phyloP scores from a whole-genome alignment of 2,113 vertebrate species.

The Setophaga kirtlandii region DNA sequence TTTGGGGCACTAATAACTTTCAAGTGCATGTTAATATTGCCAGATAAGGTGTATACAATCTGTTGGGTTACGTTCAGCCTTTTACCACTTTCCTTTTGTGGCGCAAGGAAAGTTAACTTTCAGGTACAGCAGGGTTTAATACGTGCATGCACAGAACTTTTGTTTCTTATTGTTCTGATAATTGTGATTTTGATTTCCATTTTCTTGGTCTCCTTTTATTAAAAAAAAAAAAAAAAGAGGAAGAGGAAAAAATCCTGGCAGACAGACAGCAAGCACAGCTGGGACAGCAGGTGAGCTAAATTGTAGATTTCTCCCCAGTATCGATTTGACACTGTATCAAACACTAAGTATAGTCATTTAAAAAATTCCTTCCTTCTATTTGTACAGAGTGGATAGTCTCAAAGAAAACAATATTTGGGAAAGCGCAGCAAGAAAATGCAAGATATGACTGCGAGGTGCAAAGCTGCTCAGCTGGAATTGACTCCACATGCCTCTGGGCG shows the following conservation, averaged over 20 bases:
- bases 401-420: conserved; percentile 12
- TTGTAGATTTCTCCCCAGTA: conserved; percentile 2
- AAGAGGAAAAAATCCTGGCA: not conserved
- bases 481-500: not conserved
- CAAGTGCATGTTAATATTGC: conserved; percentile 45
- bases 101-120: not conserved
- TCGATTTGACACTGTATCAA: conserved; percentile 47
- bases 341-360: conserved; percentile 30
- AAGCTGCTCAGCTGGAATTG: not conserved
- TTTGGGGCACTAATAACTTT: conserved; percentile 44
- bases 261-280: not conserved
- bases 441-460: not conserved
- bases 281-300: conserved; percentile 57
- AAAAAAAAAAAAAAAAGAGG: not conserved
- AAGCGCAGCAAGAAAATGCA: not conserved
- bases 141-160: not conserved
- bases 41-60: conserved; percentile 52
- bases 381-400: not conserved
- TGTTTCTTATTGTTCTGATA: conserved; percentile 24
- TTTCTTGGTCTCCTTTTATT: not conserved
- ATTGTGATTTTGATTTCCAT: conserved; percentile 13
- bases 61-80: conserved; percentile 16
- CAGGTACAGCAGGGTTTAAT: not conserved
- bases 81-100: not conserved
- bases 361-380: conserved; percentile 47